These are phyloP conservation scores for Centropus bengalensis DNA, from an alignment of 2,113 vertebrate species.

Conservation along the genomic window DNA sequence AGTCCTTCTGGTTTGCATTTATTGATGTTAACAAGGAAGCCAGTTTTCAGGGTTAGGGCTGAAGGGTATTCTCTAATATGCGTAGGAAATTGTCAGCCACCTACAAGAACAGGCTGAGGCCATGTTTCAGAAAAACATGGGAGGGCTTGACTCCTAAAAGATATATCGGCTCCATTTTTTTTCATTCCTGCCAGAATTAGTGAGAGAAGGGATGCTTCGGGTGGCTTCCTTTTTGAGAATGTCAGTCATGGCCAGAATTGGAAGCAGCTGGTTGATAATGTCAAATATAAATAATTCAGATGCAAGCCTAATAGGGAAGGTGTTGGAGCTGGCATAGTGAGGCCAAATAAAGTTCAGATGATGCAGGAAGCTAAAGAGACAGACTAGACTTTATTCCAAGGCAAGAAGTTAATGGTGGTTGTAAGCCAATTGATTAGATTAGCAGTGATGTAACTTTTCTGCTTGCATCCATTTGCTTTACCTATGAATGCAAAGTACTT, in stretches of 20 bases:
- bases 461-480: constrained; percentile 9
- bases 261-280: neutral
- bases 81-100: neutral
- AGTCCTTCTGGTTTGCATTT: neutral
- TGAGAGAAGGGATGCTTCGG: neutral
- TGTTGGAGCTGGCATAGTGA: neutral
- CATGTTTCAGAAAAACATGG: neutral
- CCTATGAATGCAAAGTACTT: neutral
- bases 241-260: neutral
- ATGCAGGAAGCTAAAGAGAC: neutral
- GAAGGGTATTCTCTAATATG: neutral
- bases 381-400: neutral
- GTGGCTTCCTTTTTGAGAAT: neutral
- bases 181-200: neutral
- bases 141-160: neutral
- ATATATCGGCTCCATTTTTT: neutral
- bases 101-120: neutral
- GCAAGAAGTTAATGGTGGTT: neutral
- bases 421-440: neutral
- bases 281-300: neutral
- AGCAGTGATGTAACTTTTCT: neutral
- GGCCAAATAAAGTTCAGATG: neutral
- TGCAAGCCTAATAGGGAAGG: neutral
- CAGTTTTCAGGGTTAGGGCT: neutral
- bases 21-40: neutral